Percentiles rank a stretch among this genome's conserved stretches.
Conservation (phyloP, 2,888 invertebrate genomes). For the Perithous albicinctus region DNA sequence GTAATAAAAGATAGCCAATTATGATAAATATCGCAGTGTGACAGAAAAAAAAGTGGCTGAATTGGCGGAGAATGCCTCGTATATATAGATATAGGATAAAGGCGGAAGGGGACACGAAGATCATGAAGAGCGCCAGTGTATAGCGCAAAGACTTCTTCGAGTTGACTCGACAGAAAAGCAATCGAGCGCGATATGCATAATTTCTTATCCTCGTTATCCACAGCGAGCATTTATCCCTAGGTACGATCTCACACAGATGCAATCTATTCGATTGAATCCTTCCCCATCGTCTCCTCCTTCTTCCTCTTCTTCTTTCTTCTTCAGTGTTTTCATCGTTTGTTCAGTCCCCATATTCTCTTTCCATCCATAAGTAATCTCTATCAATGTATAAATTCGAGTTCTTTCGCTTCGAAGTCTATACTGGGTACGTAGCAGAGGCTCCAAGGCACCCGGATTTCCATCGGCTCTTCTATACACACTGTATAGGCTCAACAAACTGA, state of each 20-base stretch:
- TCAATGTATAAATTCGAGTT: slow-evolving; percentile 45
- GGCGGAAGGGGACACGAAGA: slow-evolving; percentile 56
- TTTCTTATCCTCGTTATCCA: slow-evolving; percentile 67
- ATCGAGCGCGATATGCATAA: slow-evolving; percentile 65
- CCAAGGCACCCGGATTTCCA: slow-evolving; percentile 39
- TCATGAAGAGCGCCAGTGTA: slow-evolving; percentile 26
- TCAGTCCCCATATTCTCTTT: slow-evolving; percentile 19
- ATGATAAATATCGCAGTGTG: no score
- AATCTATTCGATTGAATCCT: slow-evolving; percentile 53
- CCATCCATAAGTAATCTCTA: slow-evolving; percentile 50
- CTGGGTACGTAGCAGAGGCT: slow-evolving; percentile 1
- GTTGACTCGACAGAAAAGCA: slow-evolving; percentile 47
- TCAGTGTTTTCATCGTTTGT: slow-evolving; percentile 42
- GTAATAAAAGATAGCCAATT: no score
- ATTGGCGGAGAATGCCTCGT: no score
- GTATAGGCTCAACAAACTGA: slow-evolving; percentile 15
- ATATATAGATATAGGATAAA: slow-evolving; percentile 51
- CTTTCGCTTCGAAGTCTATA: slow-evolving; percentile 21
- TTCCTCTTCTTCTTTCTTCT: background rate
- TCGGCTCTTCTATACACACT: slow-evolving; percentile 21
- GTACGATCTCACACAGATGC: slow-evolving; percentile 60
- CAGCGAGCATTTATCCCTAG: slow-evolving; percentile 56
- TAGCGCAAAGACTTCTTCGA: slow-evolving; percentile 16
- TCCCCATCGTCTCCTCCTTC: slow-evolving; percentile 51
- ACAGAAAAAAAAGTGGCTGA: no score